Conservation (phyloP, 2,113 vertebrate genomes). For the Nyctibius bracteatus region DNA sequence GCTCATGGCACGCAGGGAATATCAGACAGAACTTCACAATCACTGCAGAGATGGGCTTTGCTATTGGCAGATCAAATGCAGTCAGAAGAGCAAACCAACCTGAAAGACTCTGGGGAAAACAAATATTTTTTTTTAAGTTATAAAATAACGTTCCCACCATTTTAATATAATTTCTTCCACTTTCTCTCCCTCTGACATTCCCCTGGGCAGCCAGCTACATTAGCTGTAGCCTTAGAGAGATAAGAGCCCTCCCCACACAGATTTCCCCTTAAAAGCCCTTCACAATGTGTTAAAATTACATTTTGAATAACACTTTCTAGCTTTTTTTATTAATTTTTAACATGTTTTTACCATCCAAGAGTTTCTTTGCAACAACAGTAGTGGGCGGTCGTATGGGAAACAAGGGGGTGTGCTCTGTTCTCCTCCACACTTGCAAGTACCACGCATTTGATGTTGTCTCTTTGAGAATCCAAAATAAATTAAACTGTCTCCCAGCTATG, state of each 20-base stretch:
- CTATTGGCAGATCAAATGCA: background rate
- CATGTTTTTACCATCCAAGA: conserved; percentile 1
- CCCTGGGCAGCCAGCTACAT: conserved; percentile 45
- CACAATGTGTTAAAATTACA: conserved; percentile 59
- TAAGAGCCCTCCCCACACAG: conserved; percentile 23
- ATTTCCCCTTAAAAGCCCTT: conserved; percentile 52
- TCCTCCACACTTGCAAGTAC: background rate
- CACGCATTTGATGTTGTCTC: background rate
- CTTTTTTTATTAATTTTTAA: conserved; percentile 55
- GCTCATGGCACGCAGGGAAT: background rate
- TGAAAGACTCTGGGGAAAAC: conserved; percentile 55
- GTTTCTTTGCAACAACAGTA: background rate
- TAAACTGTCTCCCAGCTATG: background rate
- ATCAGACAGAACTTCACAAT: background rate
- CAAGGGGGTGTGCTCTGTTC: background rate
- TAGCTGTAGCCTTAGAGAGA: conserved; percentile 27
- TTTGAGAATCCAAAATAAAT: background rate
- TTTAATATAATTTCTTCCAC: conserved; percentile 56
- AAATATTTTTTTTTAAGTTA: conserved; percentile 55
- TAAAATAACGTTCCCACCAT: conserved; percentile 37
- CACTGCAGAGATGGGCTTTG: conserved; percentile 32
- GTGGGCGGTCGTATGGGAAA: background rate
- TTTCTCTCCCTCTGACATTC: conserved; percentile 31
- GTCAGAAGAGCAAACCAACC: conserved; percentile 41
- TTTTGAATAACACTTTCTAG: conserved; percentile 49